Conservation (phyloP, 2,797 vertebrate genomes). For the Spinibarbus caldwelli region DNA sequence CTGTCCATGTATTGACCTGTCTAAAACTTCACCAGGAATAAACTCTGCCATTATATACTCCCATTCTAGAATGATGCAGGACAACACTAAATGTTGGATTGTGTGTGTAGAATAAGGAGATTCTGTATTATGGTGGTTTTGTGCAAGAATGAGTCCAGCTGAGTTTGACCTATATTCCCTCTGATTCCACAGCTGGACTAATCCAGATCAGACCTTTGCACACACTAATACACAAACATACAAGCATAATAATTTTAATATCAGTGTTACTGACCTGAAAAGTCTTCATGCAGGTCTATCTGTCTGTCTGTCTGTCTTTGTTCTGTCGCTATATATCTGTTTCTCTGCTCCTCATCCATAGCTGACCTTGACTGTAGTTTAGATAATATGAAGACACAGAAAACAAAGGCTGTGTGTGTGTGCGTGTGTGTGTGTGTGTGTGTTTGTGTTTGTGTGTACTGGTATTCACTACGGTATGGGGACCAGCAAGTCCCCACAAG, state of each 20-base stretch:
- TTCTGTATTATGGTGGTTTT: conserved; percentile 9
- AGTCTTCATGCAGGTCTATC: background rate
- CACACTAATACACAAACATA: background rate
- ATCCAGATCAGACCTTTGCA: conserved; percentile 43
- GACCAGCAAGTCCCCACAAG: too few species aligned
- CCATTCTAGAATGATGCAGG: background rate
- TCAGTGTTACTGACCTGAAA: background rate
- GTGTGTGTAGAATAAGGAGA: background rate
- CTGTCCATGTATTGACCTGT: background rate
- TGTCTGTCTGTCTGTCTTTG: background rate
- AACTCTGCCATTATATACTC: background rate
- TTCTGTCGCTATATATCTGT: background rate
- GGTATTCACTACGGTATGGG: too few species aligned
- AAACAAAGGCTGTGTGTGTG: background rate
- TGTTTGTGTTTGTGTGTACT: background rate
- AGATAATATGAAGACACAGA: background rate
- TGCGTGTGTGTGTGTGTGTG: background rate
- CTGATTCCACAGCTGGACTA: conserved; percentile 42
- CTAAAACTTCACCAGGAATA: background rate
- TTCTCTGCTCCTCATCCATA: background rate
- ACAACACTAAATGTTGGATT: background rate
- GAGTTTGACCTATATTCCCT: conserved; percentile 45
- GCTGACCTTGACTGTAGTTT: background rate
- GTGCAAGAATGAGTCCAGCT: conserved; percentile 15
- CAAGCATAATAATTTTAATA: background rate